Conservation (phyloP, 2,113 vertebrate genomes). For the Indri indri region DNA sequence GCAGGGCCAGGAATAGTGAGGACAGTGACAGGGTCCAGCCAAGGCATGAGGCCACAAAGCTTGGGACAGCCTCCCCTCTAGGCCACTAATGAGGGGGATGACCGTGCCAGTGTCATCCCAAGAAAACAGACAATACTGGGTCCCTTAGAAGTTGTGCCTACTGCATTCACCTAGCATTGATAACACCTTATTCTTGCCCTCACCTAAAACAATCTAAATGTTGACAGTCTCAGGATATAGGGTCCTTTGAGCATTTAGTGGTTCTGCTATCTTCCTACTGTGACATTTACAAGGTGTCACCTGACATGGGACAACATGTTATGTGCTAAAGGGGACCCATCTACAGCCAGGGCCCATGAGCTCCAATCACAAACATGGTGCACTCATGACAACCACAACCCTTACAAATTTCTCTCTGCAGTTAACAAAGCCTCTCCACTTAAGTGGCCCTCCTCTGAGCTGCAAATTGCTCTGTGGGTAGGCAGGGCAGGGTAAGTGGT, state of each 20-base stretch:
- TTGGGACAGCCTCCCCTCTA: neutral
- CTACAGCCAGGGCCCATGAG: neutral
- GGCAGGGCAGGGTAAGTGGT: too few species aligned
- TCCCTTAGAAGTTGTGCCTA: neutral
- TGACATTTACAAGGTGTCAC: neutral
- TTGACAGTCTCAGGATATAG: neutral
- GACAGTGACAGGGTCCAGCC: neutral
- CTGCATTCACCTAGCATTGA: neutral
- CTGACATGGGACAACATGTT: neutral
- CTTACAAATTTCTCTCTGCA: neutral
- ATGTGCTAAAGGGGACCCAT: neutral
- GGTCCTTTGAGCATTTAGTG: neutral
- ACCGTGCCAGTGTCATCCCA: neutral
- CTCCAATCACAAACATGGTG: neutral
- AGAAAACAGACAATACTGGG: neutral
- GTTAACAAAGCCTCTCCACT: neutral
- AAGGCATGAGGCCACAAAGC: neutral
- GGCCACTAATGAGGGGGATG: neutral
- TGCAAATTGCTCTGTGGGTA: neutral
- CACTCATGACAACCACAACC: too few species aligned
- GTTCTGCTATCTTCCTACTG: neutral
- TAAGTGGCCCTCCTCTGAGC: neutral
- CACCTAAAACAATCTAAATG: neutral
- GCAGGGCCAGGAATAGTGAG: neutral
- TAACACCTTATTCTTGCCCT: too few species aligned